Base-by-base conservation (phyloP, 1,140 invertebrate genomes). In the Pentalonia nigronervosa region DNA sequence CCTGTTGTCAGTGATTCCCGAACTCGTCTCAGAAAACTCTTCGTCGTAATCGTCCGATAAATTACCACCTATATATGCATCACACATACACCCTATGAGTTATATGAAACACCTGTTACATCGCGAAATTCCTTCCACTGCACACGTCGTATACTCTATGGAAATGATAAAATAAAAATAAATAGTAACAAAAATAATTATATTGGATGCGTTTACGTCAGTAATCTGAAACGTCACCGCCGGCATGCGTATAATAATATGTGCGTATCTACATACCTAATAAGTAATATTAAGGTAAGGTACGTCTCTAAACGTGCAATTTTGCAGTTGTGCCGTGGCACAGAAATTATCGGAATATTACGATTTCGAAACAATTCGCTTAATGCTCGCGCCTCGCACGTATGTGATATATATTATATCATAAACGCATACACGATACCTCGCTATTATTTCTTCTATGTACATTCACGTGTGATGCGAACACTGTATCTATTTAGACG, bases 111-210 rank as follows among this genome's bases (percentile, higher is more conserved):
- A 30, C n/a, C 30, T 14, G 14, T n/a, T 76, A 2, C 23, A n/a
- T 76, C 14, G 60, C 60, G 30, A 76, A 76, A n/a, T n/a, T 76
- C 4, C 21, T 7, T 14, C 60, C 30, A n/a, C 60, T n/a, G 60
- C 60, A 76, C 11, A 14, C 60, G 30, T n/a, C 60, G n/a, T 76
- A 17, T 41, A 41, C 60, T n/a, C 30, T n/a, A n/a, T 30, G 60
- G 14, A n/a, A 76, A 76, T 76, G n/a, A n/a, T 76, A 76, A 76
- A 67, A 76, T 76, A 76, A 76, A 76, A 67, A 76, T 76, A 76
- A 67, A 76, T 41, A 41, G 4, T 41, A 41, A 41, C n/a, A 76
- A 76, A 7, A 76, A 76, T n/a, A 2, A 34, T n/a, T 6, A n/a
- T n/a, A n/a, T n/a, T n/a, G 17, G 60, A n/a, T 7, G 14, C 60